phyloP scores from a whole-genome alignment of 2,113 vertebrate species.

The Gopherus evgoodei region DNA sequence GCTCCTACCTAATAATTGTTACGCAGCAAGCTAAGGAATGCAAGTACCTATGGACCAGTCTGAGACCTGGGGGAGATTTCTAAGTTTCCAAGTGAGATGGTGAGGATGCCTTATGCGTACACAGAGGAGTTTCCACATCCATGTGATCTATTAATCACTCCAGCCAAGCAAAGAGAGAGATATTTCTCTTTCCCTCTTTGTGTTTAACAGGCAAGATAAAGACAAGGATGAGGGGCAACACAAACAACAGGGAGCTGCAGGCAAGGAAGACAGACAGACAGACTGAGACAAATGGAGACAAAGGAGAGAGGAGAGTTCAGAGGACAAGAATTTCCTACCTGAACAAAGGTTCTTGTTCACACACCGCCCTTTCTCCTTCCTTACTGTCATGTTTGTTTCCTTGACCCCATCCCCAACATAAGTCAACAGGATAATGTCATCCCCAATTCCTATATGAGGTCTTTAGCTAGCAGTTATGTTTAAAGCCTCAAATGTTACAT shows the following conservation, averaged over 20 bases:
- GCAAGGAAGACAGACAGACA: background rate
- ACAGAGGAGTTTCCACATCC: background rate
- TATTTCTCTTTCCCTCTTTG: background rate
- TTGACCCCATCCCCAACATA: background rate
- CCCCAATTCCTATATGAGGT: background rate
- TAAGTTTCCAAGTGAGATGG: background rate
- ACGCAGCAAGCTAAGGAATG: background rate
- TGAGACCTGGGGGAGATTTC: background rate
- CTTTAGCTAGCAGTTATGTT: background rate
- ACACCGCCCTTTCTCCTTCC: background rate
- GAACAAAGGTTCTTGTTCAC: background rate
- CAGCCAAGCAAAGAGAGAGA: background rate
- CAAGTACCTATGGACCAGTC: background rate
- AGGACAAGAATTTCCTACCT: background rate
- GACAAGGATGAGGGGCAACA: background rate
- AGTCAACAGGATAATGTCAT: background rate
- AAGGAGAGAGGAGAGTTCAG: background rate
- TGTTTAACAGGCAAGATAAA: background rate
- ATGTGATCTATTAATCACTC: background rate
- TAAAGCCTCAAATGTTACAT: rapidly evolving
- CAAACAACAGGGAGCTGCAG: background rate
- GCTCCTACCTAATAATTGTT: background rate
- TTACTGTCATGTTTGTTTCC: background rate
- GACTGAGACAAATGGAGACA: background rate
- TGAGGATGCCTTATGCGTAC: background rate